These are phyloP conservation scores for Melinopterus prodromus DNA, from an alignment of 2,888 invertebrate species.

Conservation along the genomic window DNA sequence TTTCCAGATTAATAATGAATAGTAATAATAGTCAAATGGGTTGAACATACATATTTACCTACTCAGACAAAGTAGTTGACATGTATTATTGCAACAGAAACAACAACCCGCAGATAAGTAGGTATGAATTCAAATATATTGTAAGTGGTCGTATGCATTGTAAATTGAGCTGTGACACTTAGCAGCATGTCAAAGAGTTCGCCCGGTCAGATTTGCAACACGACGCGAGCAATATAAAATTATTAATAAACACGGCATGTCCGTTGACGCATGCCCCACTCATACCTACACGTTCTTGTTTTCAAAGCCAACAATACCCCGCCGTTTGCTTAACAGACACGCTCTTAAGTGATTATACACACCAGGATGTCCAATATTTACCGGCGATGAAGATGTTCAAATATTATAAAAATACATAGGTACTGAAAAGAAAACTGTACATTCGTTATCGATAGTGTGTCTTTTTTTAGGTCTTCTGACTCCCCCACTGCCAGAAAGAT, in stretches of 20 bases:
- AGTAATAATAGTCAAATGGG: too few relatives aligned
- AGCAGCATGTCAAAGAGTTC: constrained; percentile 13
- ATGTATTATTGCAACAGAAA: neutral
- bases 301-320: constrained; percentile 17
- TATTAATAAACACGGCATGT: constrained; percentile 41
- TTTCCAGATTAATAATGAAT: too few relatives aligned
- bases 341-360: constrained; percentile 12
- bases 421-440: neutral
- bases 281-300: constrained; percentile 38
- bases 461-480: neutral
- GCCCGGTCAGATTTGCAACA: constrained; percentile 9
- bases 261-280: constrained; percentile 37
- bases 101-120: neutral
- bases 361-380: constrained; percentile 21
- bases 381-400: neutral
- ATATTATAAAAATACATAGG: neutral
- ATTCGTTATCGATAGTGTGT: constrained; percentile 4
- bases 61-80: neutral
- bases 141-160: neutral
- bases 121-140: neutral
- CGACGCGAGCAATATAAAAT: constrained; percentile 20
- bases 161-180: constrained; percentile 21
- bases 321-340: constrained; percentile 9
- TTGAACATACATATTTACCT: too few relatives aligned
- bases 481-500: neutral